Evolutionary conservation across 2,113 vertebrate genomes (phyloP), one percentile per base, ranked within the genome.

Genomic region (Aix galericulata): DNA sequence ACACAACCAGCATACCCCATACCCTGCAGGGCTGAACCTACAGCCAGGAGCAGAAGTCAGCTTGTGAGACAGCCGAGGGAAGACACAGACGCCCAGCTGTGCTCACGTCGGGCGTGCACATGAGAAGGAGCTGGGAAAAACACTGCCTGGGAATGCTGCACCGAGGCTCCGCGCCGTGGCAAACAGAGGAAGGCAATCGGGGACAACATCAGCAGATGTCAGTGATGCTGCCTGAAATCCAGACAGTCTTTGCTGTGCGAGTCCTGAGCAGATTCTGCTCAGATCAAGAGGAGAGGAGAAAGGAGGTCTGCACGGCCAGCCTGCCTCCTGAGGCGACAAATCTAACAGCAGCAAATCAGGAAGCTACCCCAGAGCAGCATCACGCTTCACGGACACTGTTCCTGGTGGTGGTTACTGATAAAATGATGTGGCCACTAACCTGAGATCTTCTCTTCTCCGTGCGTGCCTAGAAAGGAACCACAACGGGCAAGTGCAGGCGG

Each of bases 401-500:
- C 48, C 42, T 76, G n/a, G 76, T 31, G 17, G 25, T 42, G 27
- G 26, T 55, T 71, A 75, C 25, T 74, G 38, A 53, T 64, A 26
- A 87, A 77, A 76, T 52, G 46, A 38, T 21, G n/a, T 16, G 12
- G 18, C 48, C 42, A 6, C 32, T 23, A 56, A 56, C 67, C 53
- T 53, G n/a, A 81, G 12, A 92, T 14, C 7, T 68, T 76, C 17
- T 72, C 1, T 1, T 27, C 38, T 88, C 55, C 67, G 11, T n/a
- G 3, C 8, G 22, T 67, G 44, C 42, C 46, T 56, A 7, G 40
- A 71, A 89, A 85, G 26, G 17, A 71, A 62, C 32, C 36, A 25
- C 0, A 0, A 0, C 48, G 56, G 27, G 29, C 36, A 83, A 3
- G 4, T 9, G 25, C 75, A 73, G 26, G 26, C 26, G n/a, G 26